Evolutionary conservation across 2,888 invertebrate species (phyloP).

Genomic region (Falcaria lacertinaria): DNA sequence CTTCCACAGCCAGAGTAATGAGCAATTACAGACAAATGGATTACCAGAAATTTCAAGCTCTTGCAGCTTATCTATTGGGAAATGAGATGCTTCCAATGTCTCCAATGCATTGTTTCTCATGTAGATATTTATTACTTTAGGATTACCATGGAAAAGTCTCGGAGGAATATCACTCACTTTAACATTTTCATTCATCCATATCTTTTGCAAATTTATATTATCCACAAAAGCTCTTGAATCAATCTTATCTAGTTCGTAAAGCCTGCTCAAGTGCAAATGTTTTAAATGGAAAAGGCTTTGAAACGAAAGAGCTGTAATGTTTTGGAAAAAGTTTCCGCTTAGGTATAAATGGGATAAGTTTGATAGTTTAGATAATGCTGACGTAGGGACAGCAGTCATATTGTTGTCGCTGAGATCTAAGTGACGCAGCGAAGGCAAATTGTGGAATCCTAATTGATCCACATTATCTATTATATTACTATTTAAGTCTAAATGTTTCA

Average conservation of each 20-base stretch:
- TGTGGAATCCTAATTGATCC: constrained; percentile 86
- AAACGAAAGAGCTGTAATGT: constrained; percentile 88
- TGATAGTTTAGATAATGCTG: constrained; percentile 86
- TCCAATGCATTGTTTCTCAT: constrained; percentile 87
- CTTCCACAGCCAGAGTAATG: constrained; percentile 92
- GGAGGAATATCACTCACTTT: constrained; percentile 87
- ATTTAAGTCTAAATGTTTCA: constrained; percentile 85
- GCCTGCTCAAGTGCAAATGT: constrained; percentile 85
- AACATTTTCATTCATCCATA: constrained; percentile 88
- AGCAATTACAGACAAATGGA: constrained; percentile 92
- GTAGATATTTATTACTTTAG: constrained; percentile 86
- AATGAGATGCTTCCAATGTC: constrained; percentile 88
- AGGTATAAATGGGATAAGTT: constrained; percentile 87
- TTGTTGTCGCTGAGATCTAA: constrained; percentile 91
- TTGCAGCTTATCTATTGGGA: constrained; percentile 88
- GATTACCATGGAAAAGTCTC: constrained; percentile 90
- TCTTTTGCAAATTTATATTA: constrained; percentile 89
- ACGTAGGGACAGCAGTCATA: constrained; percentile 87
- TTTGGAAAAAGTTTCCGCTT: constrained; percentile 88
- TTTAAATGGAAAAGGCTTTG: constrained; percentile 90
- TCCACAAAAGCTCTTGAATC: constrained; percentile 91
- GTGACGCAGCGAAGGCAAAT: constrained; percentile 84
- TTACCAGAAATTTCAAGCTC: constrained; percentile 89
- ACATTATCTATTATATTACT: constrained; percentile 88
- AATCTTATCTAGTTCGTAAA: constrained; percentile 83